phyloP scores from a whole-genome alignment of 1,140 invertebrate species.

The Dufourea novaeangliae region DNA sequence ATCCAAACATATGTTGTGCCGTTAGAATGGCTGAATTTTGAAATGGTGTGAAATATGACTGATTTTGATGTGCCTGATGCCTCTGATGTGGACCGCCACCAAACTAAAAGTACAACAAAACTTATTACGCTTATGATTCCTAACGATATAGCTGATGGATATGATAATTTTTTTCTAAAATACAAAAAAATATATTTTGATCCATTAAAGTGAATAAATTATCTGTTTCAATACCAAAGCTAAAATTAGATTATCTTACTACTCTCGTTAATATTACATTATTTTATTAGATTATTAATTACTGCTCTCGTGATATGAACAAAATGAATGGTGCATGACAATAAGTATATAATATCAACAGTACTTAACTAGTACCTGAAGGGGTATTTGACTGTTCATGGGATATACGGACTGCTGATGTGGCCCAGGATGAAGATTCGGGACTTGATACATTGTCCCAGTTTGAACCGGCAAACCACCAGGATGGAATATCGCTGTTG shows the following conservation, averaged over 20 bases:
- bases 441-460: slow-evolving; percentile 70
- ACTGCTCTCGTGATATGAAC: background rate
- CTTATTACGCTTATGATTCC: slow-evolving; percentile 36
- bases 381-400: slow-evolving; percentile 70
- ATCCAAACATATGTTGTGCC: slow-evolving; percentile 65
- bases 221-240: background rate
- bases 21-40: slow-evolving; percentile 58
- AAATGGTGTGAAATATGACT: slow-evolving; percentile 67
- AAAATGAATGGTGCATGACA: slow-evolving; percentile 17
- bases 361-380: slow-evolving; percentile 67
- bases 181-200: background rate
- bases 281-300: background rate
- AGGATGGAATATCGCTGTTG: slow-evolving; percentile 73
- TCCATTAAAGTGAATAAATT: background rate
- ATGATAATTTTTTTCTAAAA: background rate
- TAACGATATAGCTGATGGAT: background rate
- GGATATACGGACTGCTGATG: slow-evolving; percentile 72
- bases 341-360: slow-evolving; percentile 49
- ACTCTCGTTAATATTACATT: background rate
- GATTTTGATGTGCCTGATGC: slow-evolving; percentile 73
- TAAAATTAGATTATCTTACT: background rate
- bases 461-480: slow-evolving; percentile 65
- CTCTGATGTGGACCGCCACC: slow-evolving; percentile 67
- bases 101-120: slow-evolving; percentile 68
- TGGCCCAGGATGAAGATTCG: slow-evolving; percentile 65